Evolutionary conservation across 2,113 vertebrate genomes (phyloP).

Genomic region (Terrapene triunguis): DNA sequence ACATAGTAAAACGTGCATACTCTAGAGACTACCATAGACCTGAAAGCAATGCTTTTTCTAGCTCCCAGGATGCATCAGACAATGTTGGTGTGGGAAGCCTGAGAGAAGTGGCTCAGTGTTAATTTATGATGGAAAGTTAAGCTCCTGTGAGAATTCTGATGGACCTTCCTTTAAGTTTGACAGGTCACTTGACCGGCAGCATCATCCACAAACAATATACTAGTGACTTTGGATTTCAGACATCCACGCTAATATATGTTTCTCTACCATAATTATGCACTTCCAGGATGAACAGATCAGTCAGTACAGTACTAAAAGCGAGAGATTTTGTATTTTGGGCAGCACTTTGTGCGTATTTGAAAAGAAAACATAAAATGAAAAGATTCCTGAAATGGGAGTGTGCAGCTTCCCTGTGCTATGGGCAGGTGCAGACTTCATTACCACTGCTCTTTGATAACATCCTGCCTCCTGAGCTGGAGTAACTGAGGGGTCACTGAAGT

Average conservation of each 20-base stretch:
- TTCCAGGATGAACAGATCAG: slow-evolving; percentile 16
- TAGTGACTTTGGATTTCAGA: not conserved
- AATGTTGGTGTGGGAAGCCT: not conserved
- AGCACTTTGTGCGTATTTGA: slow-evolving; percentile 33
- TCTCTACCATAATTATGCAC: slow-evolving; percentile 8
- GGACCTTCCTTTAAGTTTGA: not conserved
- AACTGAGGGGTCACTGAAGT: not conserved
- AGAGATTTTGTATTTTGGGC: slow-evolving; percentile 55
- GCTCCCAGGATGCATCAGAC: accelerated
- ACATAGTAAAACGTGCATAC: not conserved
- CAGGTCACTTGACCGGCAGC: not conserved
- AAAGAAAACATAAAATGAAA: slow-evolving; percentile 60
- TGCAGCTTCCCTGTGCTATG: slow-evolving; percentile 35
- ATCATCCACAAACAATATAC: not conserved
- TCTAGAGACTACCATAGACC: not conserved
- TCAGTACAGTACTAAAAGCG: not conserved
- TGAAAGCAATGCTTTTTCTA: accelerated
- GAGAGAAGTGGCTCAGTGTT: not conserved
- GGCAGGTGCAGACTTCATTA: slow-evolving; percentile 52
- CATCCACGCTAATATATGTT: not conserved
- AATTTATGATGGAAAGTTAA: not conserved
- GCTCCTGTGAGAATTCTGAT: not conserved
- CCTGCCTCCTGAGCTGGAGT: slow-evolving; percentile 34
- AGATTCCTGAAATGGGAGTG: slow-evolving; percentile 44
- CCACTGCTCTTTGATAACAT: slow-evolving; percentile 61